These are phyloP conservation scores for Craterocephalus amniculus DNA, from an alignment of 2,797 vertebrate genomes.

Conservation along the genomic window DNA sequence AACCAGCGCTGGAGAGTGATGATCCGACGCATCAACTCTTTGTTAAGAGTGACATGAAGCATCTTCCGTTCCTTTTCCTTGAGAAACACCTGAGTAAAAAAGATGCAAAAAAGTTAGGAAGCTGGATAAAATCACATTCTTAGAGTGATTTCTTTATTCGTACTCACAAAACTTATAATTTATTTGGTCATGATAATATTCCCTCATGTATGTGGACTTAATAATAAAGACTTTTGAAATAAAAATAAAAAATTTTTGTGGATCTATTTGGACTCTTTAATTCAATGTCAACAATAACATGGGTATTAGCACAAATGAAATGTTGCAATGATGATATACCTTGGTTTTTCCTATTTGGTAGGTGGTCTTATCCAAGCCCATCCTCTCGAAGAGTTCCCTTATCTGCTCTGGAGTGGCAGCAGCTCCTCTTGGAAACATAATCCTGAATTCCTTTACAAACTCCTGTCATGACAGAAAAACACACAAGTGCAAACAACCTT, in stretches of 20 bases:
- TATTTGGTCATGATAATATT: no score
- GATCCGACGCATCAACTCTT: slow-evolving; percentile 88
- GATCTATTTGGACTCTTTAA: neutral
- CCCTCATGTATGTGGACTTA: no score
- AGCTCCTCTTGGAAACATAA: slow-evolving; percentile 87
- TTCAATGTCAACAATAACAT: neutral
- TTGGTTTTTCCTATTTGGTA: slow-evolving; percentile 95
- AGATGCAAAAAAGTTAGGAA: neutral
- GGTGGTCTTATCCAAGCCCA: slow-evolving; percentile 81
- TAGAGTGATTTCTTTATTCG: neutral
- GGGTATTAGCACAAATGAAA: neutral
- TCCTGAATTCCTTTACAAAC: slow-evolving; percentile 89
- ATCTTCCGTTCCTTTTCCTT: slow-evolving; percentile 88
- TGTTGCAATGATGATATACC: slow-evolving; percentile 75
- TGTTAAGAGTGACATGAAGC: slow-evolving; percentile 88
- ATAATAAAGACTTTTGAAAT: no score
- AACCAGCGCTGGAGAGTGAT: slow-evolving; percentile 93
- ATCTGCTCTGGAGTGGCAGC: slow-evolving; percentile 84
- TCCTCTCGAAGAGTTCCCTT: slow-evolving; percentile 81
- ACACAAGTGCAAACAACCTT: slow-evolving; percentile 2
- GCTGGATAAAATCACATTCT: neutral
- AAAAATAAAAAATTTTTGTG: no score
- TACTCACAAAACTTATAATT: neutral
- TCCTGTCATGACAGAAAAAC: slow-evolving; percentile 80
- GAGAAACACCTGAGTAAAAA: slow-evolving; percentile 89